Percentiles rank a stretch among this genome's conserved stretches.
These are phyloP conservation scores for Ophiothrix spiculata DNA, from an alignment of 35 echinoderm and acorn worm species.

Conservation along the genomic window DNA sequence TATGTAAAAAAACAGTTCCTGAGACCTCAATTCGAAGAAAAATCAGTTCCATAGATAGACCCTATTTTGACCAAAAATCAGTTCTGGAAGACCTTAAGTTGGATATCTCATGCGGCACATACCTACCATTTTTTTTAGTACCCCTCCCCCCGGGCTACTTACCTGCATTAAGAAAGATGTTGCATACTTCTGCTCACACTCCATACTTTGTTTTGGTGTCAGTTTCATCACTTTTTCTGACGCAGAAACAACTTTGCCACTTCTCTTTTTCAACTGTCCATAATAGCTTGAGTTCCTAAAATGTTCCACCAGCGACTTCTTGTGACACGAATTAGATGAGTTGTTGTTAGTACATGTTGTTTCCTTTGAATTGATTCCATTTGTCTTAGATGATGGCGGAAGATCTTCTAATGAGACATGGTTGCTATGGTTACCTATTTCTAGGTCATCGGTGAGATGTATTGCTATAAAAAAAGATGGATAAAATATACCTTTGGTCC, in stretches of 20 bases:
- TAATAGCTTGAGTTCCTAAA: slow-evolving; percentile 23
- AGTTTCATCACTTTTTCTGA: not conserved
- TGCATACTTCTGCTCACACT: slow-evolving; percentile 22
- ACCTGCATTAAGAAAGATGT: slow-evolving; percentile 78
- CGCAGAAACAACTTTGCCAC: not conserved
- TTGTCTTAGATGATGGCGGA: not conserved
- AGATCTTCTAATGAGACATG: not conserved
- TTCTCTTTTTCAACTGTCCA: not conserved
- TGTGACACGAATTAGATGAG: not conserved
- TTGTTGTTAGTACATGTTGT: not conserved
- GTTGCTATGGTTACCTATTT: not conserved
- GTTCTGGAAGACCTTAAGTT: too few species aligned
- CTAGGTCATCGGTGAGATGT: not conserved
- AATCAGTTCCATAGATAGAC: not conserved
- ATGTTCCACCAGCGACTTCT: slow-evolving; percentile 9
- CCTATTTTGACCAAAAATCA: not conserved
- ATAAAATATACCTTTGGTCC: too few species aligned
- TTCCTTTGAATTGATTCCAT: not conserved
- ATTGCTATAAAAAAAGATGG: too few species aligned
- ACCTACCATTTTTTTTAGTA: not conserved
- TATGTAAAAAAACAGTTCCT: not conserved
- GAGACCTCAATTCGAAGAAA: not conserved
- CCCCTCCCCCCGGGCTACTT: not conserved
- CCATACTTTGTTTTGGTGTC: not conserved
- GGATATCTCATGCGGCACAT: not conserved